phyloP scores from a whole-genome alignment of 2,113 vertebrate species.

The Hystrix brachyura region DNA sequence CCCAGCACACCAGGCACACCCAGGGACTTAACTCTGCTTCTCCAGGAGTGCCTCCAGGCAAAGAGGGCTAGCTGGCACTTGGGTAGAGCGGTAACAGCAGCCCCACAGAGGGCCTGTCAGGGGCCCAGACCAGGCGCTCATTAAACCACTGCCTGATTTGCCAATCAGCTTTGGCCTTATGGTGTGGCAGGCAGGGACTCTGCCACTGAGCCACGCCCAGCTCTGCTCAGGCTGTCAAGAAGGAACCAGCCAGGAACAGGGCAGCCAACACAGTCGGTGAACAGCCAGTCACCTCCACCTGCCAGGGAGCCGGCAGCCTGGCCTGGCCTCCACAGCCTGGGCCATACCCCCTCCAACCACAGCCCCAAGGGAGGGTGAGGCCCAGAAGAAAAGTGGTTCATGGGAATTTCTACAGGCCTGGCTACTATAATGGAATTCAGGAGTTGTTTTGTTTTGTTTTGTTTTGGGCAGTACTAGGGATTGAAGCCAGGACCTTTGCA shows the following conservation, averaged over 20 bases:
- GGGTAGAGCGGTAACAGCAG: too few species aligned
- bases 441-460: too few species aligned
- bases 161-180: neutral
- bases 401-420: accelerated
- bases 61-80: too few species aligned
- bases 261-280: neutral
- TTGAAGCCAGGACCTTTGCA: neutral
- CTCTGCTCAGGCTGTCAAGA: neutral
- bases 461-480: neutral
- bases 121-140: accelerated
- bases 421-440: neutral
- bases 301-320: neutral
- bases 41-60: neutral
- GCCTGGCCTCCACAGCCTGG: neutral
- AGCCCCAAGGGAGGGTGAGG: neutral
- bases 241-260: neutral
- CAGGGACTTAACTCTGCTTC: too few species aligned
- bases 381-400: neutral
- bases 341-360: neutral
- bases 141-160: neutral
- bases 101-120: neutral
- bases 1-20: accelerated
- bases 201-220: neutral
- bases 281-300: too few species aligned
- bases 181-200: neutral